Conservation (phyloP, 2,888 invertebrate genomes). For the Bugulina stolonifera region DNA sequence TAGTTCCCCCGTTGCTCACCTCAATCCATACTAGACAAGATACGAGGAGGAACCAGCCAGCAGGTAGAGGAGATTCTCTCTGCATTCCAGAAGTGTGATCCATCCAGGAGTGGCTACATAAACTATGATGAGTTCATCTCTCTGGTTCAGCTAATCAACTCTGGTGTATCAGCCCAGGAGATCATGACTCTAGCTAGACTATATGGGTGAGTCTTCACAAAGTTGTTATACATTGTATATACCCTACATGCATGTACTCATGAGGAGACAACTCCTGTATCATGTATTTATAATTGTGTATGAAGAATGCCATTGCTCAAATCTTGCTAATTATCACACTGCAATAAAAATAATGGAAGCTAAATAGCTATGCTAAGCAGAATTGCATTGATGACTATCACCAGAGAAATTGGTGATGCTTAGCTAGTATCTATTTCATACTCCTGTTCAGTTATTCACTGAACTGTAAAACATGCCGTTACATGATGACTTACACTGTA, state of each 20-base stretch:
- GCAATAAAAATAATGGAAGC: too few relatives aligned
- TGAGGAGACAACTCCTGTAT: background rate
- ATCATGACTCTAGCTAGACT: slow-evolving; percentile 22
- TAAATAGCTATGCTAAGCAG: too few relatives aligned
- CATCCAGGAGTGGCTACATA: slow-evolving; percentile 20
- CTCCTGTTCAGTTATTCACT: too few relatives aligned
- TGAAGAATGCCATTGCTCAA: too few relatives aligned
- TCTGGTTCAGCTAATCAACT: background rate
- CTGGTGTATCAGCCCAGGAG: background rate
- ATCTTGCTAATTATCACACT: too few relatives aligned
- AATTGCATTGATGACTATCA: too few relatives aligned
- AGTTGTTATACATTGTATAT: background rate
- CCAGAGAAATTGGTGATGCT: too few relatives aligned
- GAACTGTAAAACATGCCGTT: too few relatives aligned
- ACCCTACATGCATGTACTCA: background rate
- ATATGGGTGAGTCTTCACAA: slow-evolving; percentile 4
- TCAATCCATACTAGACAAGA: slow-evolving; percentile 9
- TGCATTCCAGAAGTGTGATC: slow-evolving; percentile 23
- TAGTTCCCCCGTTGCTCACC: slow-evolving; percentile 6
- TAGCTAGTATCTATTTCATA: too few relatives aligned
- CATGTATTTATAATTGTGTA: too few relatives aligned
- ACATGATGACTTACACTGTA: too few relatives aligned
- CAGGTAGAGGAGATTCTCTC: slow-evolving; percentile 23
- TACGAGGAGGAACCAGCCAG: slow-evolving; percentile 2
- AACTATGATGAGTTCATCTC: slow-evolving; percentile 21